Evolutionary conservation across 2,113 vertebrate genomes (phyloP).

Genomic region (Megalops atlanticus): DNA sequence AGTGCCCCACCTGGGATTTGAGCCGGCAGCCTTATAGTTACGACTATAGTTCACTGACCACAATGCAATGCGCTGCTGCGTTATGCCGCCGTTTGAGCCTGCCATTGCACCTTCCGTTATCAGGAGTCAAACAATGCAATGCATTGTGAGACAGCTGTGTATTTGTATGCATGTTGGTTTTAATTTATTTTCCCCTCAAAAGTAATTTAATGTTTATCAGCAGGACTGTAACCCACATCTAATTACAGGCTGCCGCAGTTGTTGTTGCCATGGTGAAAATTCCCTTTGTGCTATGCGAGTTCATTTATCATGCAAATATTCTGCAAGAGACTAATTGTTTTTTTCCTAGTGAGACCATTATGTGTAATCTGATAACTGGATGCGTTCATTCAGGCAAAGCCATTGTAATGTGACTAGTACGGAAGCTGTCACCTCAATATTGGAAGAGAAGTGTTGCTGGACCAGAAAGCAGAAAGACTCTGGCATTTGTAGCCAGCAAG

Average conservation of each 20-base stretch:
- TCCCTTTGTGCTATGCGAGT: background rate
- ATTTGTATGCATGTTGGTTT: background rate
- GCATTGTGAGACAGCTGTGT: background rate
- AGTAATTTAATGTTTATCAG: constrained; percentile 12
- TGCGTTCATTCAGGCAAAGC: background rate
- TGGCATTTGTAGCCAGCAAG: background rate
- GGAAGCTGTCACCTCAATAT: background rate
- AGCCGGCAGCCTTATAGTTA: background rate
- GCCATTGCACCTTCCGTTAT: background rate
- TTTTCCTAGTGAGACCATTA: background rate
- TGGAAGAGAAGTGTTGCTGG: background rate
- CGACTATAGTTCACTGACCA: background rate
- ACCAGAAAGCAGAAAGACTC: background rate
- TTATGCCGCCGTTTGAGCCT: background rate
- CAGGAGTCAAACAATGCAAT: background rate
- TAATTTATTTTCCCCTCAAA: constrained; percentile 2
- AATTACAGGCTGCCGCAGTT: background rate
- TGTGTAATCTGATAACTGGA: background rate
- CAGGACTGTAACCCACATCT: background rate
- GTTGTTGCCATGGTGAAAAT: background rate
- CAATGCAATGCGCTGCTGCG: background rate
- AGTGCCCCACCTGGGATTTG: background rate
- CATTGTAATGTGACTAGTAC: background rate
- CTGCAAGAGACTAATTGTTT: constrained; percentile 5
- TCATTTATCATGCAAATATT: constrained; percentile 5